A percentile compares a stretch with the other conserved stretches of the same genome.
Evolutionary conservation across 1,140 invertebrate genomes (phyloP).

Genomic region (Pectinophora gossypiella): DNA sequence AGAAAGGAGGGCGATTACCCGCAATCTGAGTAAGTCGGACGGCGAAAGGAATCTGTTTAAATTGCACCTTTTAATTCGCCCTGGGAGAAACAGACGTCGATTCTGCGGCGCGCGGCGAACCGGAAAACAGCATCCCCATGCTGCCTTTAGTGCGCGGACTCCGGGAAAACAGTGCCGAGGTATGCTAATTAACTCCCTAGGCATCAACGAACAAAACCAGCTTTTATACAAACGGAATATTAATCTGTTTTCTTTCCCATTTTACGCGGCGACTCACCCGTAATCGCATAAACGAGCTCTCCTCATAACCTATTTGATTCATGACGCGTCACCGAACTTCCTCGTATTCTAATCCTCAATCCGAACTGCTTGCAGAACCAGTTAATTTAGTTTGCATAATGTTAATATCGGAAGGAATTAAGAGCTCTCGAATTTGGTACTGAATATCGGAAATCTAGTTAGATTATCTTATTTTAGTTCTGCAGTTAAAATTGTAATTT

Average conservation of each 20-base stretch:
- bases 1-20: neutral
- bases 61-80: conserved; percentile 23
- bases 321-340: neutral
- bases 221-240: conserved; percentile 13
- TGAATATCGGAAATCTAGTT: neutral
- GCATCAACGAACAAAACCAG: conserved; percentile 7
- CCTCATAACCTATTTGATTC: neutral
- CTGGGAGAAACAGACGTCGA: conserved; percentile 10
- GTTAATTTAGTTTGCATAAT: conserved; percentile 5
- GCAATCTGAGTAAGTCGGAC: conserved; percentile 15
- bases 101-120: conserved; percentile 14
- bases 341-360: neutral
- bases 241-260: neutral
- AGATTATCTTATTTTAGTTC: no score
- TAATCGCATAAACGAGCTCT: neutral
- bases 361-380: neutral
- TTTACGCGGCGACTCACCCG: no score
- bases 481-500: no score
- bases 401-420: conserved; percentile 1
- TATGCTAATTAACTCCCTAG: conserved; percentile 24
- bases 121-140: conserved; percentile 16
- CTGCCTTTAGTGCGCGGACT: neutral
- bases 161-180: conserved; percentile 13
- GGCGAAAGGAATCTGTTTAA: conserved; percentile 20
- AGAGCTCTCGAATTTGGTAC: neutral